These are phyloP conservation scores for Amblyjoppa proteus DNA, from an alignment of 2,888 invertebrate genomes.

Conservation along the genomic window DNA sequence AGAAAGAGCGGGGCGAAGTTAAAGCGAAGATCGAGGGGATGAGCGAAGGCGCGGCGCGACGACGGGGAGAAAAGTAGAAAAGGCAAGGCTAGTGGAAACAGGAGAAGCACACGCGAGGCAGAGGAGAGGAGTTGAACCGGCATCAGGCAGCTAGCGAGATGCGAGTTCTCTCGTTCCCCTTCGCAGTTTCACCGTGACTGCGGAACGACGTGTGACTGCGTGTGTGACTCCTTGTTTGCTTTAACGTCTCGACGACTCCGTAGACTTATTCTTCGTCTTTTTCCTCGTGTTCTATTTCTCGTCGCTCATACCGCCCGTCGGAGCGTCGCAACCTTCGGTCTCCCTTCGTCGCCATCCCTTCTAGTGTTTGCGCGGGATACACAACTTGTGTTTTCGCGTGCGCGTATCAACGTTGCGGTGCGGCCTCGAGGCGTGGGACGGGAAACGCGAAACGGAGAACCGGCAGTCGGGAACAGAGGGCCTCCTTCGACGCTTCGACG, in stretches of 20 bases:
- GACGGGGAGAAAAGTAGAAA: conserved; percentile 42
- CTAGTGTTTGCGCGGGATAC: conserved; percentile 81
- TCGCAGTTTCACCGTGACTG: too few species aligned
- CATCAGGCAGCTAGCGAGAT: conserved; percentile 40
- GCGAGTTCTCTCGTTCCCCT: conserved; percentile 18
- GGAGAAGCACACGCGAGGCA: conserved; percentile 32
- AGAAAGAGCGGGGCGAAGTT: conserved; percentile 22
- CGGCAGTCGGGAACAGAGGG: conserved; percentile 58
- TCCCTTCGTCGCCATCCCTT: conserved; percentile 66
- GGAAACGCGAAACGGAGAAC: conserved; percentile 47
- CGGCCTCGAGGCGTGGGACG: conserved; percentile 61
- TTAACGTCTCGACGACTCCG: conserved; percentile 82
- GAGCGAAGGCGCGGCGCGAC: background rate
- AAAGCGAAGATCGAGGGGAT: conserved; percentile 1
- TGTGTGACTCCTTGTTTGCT: conserved; percentile 82
- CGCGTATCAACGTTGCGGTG: conserved; percentile 77
- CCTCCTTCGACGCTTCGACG: conserved; percentile 33
- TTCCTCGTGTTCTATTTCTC: conserved; percentile 60
- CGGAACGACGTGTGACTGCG: conserved; percentile 76
- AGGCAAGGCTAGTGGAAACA: conserved; percentile 41
- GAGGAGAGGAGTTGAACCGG: conserved; percentile 44
- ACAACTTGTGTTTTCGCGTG: conserved; percentile 83
- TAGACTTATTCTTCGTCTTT: conserved; percentile 67
- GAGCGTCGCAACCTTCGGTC: conserved; percentile 61
- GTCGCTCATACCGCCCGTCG: conserved; percentile 39